Percentiles rank a stretch among this genome's conserved stretches.
Conservation (phyloP, 1,140 invertebrate species). For the Leptopilina clavipes region DNA sequence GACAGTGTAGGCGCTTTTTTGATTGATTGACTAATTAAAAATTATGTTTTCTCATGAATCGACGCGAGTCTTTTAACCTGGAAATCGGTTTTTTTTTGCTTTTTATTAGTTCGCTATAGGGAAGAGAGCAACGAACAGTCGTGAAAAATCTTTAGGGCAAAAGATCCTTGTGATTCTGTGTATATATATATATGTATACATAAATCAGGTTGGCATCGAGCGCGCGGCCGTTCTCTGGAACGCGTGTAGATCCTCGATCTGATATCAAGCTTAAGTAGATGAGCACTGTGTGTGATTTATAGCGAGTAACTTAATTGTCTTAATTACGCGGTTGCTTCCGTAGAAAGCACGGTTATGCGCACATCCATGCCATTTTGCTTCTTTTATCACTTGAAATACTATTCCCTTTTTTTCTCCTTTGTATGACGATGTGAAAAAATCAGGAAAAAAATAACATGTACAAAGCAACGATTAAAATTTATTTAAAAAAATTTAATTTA, state of each 20-base stretch:
- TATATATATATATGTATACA: conserved; percentile 37
- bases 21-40: conserved; percentile 26
- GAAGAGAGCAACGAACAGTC: neutral
- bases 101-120: neutral
- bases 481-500: no score
- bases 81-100: neutral
- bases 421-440: neutral
- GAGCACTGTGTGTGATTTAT: conserved; percentile 69
- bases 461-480: neutral
- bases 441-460: neutral
- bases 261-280: conserved; percentile 66
- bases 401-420: conserved; percentile 25
- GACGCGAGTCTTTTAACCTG: neutral
- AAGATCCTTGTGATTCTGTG: conserved; percentile 6
- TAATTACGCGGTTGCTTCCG: conserved; percentile 69
- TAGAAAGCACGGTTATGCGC: conserved; percentile 59
- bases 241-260: conserved; percentile 63
- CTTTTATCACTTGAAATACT: conserved; percentile 33
- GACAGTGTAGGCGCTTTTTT: conserved; percentile 2
- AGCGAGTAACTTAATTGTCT: conserved; percentile 70
- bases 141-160: conserved; percentile 14
- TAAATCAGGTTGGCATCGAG: conserved; percentile 65
- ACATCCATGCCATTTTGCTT: conserved; percentile 18
- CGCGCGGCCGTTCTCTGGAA: conserved; percentile 62
- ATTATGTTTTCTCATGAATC: neutral